phyloP scores from a whole-genome alignment of 2,113 vertebrate species.

The Urocynchramus pylzowi region DNA sequence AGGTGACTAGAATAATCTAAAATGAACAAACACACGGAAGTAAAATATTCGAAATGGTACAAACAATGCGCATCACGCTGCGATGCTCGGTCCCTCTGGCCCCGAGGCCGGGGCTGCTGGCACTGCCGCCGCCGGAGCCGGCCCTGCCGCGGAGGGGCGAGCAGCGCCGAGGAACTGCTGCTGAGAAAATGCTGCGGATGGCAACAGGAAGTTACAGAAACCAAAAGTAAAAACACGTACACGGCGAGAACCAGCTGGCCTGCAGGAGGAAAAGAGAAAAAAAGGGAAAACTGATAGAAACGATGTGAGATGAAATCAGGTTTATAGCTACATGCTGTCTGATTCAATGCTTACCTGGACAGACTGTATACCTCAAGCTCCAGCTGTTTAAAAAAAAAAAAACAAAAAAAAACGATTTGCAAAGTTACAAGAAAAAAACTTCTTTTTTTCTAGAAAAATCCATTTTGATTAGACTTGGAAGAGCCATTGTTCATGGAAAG shows the following conservation, averaged over 20 bases:
- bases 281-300: background rate
- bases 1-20: background rate
- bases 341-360: background rate
- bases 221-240: background rate
- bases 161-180: background rate
- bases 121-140: accelerated
- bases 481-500: background rate
- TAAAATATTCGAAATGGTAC: background rate
- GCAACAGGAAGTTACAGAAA: background rate
- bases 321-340: background rate
- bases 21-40: background rate
- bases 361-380: background rate
- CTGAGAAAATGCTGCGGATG: background rate
- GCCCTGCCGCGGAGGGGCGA: background rate
- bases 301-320: background rate
- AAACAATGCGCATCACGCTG: accelerated
- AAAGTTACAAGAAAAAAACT: background rate
- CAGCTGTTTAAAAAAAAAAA: background rate
- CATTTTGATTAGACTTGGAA: background rate
- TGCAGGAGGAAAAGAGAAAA: background rate
- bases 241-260: background rate
- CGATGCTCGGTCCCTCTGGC: accelerated
- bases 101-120: accelerated
- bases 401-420: background rate
- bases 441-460: background rate